Percentiles rank a stretch among this genome's conserved stretches.
These are phyloP conservation scores for Vidua macroura DNA, from an alignment of 2,113 vertebrate genomes.

Conservation along the genomic window DNA sequence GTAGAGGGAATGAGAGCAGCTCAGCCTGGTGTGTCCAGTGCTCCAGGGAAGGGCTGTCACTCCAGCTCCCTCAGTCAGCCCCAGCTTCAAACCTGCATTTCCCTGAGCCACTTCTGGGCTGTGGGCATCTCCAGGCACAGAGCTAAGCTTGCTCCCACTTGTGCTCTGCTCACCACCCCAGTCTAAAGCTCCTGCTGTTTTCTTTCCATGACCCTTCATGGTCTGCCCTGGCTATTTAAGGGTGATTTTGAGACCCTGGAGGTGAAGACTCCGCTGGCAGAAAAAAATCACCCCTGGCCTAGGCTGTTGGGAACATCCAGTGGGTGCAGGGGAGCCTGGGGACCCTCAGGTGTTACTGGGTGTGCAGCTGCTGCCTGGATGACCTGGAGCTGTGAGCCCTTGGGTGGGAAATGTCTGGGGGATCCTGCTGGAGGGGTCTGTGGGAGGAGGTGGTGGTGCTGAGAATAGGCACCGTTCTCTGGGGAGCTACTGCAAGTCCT, in stretches of 20 bases:
- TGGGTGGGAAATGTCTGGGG: rapidly evolving
- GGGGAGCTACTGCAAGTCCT: rapidly evolving
- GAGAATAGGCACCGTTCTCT: not conserved
- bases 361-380: not conserved
- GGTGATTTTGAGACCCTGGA: not conserved
- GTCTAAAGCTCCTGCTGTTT: not conserved
- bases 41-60: not conserved
- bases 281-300: not conserved
- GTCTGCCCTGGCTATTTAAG: not conserved
- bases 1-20: not conserved
- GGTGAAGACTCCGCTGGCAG: not conserved
- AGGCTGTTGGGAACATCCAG: not conserved
- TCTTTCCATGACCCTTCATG: not conserved
- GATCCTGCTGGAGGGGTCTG: not conserved
- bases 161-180: not conserved
- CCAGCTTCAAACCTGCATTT: not conserved
- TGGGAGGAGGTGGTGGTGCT: not conserved
- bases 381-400: not conserved
- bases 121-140: not conserved
- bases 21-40: not conserved
- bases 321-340: not conserved
- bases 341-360: not conserved
- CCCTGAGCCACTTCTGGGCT: not conserved
- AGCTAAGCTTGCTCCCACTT: not conserved
- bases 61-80: not conserved